Evolutionary conservation across 2,113 vertebrate genomes (phyloP).

Genomic region (Lagopus leucura): DNA sequence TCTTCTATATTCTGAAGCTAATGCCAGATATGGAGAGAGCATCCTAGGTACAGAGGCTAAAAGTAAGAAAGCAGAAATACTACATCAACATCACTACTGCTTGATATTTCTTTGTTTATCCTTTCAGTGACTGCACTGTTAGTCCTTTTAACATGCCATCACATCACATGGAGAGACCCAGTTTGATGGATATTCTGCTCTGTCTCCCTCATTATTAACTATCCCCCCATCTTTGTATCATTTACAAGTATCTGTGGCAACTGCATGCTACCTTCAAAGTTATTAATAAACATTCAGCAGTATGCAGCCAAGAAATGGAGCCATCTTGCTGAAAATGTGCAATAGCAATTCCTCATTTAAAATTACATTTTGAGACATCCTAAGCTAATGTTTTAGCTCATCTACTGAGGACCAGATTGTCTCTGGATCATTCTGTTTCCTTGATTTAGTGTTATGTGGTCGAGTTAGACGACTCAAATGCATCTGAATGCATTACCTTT

Average conservation of each 20-base stretch:
- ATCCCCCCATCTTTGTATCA: background rate
- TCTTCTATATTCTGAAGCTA: background rate
- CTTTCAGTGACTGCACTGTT: background rate
- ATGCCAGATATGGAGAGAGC: background rate
- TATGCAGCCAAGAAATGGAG: background rate
- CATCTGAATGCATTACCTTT: conserved; percentile 30
- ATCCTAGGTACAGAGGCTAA: background rate
- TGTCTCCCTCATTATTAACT: background rate
- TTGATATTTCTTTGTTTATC: background rate
- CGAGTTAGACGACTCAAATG: background rate
- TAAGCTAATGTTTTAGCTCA: background rate
- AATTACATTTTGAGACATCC: background rate
- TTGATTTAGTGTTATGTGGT: background rate
- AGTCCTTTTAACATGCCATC: background rate
- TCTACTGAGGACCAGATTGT: background rate
- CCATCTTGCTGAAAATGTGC: background rate
- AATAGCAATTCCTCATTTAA: background rate
- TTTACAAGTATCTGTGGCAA: background rate
- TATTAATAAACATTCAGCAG: background rate
- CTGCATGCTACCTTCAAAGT: background rate
- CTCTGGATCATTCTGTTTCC: background rate
- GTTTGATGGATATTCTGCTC: background rate
- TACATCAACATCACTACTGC: background rate
- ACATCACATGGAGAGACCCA: background rate
- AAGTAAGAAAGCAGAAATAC: background rate